These are phyloP conservation scores for Latrodectus elegans DNA, from an alignment of 2,888 invertebrate species.

Conservation along the genomic window DNA sequence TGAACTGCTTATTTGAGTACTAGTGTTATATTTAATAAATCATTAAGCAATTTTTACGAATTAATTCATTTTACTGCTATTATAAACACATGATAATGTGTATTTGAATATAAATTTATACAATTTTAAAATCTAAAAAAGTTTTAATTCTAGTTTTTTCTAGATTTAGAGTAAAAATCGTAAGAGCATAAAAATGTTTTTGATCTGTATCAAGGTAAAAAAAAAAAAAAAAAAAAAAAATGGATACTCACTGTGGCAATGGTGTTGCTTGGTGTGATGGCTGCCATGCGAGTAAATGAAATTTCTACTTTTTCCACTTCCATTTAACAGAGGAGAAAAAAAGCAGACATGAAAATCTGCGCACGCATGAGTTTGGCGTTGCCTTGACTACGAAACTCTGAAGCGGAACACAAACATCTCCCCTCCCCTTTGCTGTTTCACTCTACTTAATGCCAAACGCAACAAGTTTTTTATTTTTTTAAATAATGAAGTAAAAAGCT, in stretches of 20 bases:
- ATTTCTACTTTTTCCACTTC: constrained; percentile 28
- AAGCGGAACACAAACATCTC: constrained; percentile 56
- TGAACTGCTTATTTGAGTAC: too few relatives aligned
- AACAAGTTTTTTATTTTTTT: background rate
- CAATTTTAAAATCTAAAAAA: too few relatives aligned
- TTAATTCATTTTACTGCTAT: too few relatives aligned
- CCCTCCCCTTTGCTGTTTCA: background rate
- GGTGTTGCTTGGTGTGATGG: constrained; percentile 54
- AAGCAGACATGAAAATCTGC: constrained; percentile 29
- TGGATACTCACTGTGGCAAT: constrained; percentile 46
- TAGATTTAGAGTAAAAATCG: too few relatives aligned
- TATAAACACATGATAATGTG: too few relatives aligned
- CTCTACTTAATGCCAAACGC: constrained; percentile 2
- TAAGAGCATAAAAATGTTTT: too few relatives aligned
- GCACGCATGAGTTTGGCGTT: constrained; percentile 44
- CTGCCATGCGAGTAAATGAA: constrained; percentile 57
- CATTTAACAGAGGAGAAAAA: constrained; percentile 20
- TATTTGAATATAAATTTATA: too few relatives aligned
- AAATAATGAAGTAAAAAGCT: background rate
- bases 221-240: background rate
- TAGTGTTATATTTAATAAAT: too few relatives aligned
- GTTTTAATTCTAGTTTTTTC: too few relatives aligned
- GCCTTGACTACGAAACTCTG: constrained; percentile 41
- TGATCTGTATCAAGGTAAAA: too few relatives aligned
- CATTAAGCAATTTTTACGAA: too few relatives aligned